Evolutionary conservation across 2,888 invertebrate genomes (phyloP).

Genomic region (Scrobipalpa atriplicella): DNA sequence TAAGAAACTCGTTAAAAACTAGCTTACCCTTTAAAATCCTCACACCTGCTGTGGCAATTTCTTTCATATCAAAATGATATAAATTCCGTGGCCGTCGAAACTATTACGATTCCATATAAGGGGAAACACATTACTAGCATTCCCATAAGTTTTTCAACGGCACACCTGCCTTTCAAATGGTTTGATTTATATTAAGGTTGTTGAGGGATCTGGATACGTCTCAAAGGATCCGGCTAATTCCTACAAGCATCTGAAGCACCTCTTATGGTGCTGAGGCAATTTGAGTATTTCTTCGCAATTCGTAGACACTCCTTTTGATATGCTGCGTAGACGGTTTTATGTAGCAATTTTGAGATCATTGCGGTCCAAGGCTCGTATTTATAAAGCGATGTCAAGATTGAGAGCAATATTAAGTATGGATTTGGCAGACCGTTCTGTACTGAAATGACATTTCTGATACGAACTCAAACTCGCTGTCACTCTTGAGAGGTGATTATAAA

Average conservation of each 20-base stretch:
- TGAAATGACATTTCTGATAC: too few relatives aligned
- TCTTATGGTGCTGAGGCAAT: conserved; percentile 36
- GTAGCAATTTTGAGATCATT: conserved; percentile 19
- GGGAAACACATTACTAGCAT: conserved; percentile 11
- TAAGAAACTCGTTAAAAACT: conserved; percentile 8
- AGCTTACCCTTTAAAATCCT: conserved; percentile 4
- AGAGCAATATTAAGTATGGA: too few relatives aligned
- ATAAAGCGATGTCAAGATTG: too few relatives aligned
- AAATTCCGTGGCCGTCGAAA: conserved; percentile 37
- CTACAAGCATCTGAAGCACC: conserved; percentile 28
- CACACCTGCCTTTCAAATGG: conserved; percentile 24
- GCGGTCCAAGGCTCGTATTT: too few relatives aligned
- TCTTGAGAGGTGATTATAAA: too few relatives aligned
- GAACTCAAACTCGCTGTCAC: too few relatives aligned
- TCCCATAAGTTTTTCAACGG: conserved; percentile 3
- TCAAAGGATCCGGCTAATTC: conserved; percentile 36
- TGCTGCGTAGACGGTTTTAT: conserved; percentile 22
- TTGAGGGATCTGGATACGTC: conserved; percentile 7
- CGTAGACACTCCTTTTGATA: conserved; percentile 1
- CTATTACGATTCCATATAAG: conserved; percentile 20
- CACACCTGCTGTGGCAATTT: conserved; percentile 19
- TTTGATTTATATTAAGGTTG: conserved; percentile 25
- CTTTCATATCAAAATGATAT: conserved; percentile 22
- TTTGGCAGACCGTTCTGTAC: too few relatives aligned
- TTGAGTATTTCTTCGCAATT: conserved; percentile 27